Evolutionary conservation across 1,140 invertebrate species (phyloP), one percentile per base, ranked within the genome.

Genomic region (Telenomus remus): DNA sequence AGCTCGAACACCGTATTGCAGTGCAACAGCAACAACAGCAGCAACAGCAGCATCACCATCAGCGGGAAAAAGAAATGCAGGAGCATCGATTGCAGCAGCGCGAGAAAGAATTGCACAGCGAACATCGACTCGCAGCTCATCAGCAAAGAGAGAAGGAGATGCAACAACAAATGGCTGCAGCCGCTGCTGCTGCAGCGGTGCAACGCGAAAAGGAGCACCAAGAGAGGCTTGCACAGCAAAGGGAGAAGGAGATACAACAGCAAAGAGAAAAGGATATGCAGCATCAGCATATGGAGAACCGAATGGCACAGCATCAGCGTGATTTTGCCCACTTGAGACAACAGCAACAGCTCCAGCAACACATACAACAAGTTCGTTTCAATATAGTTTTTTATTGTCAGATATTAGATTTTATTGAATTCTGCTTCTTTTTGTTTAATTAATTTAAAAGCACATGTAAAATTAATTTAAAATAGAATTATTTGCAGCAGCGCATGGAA

Each of bases 81-180:
- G 81, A 82, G 3, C 83, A 84, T 42, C 81, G 83, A 15, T 53
- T 79, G 6, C 81, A 82, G 19, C 79, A 81, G 15, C 71, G 88
- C 5, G 85, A 87, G 37, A 87, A 82, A 55, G 83, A 79, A 0
- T 9, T 70, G 60, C 84, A 76, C 76, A 63, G 80, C 19, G 82
- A 84, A 14, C 84, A 86, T 51, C 76, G 81, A 5, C 63, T 87
- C 46, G 77, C 75, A 12, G 79, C 80, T 49, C 82, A 87, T 55
- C 83, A 85, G 9, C 86, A 85, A 2, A 81, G 83, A 1, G 86
- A 88, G 37, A 87, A 86, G 44, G 87, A 88, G 14, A 84, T 87
- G 42, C 85, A 87, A 43, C 86, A 85, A 43, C 86, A 85, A 69
- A 88, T 80, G 71, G 79, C 83, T 42, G 49, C 83, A 76, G 57